phyloP scores from a whole-genome alignment of 2,888 invertebrate genomes.

The Tachina grossa region DNA sequence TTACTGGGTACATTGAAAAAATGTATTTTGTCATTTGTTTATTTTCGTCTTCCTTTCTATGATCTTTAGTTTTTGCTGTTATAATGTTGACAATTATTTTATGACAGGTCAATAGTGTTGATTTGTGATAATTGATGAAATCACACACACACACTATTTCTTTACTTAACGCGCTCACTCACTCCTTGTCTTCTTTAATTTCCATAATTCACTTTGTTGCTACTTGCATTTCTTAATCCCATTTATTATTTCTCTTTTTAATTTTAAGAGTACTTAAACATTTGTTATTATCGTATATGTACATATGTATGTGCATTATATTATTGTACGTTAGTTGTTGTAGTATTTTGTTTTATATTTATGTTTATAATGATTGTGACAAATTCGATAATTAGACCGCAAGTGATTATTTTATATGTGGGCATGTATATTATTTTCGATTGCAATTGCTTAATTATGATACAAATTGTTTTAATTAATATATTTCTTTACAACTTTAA shows the following conservation, averaged over 20 bases:
- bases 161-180: neutral
- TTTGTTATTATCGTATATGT: neutral
- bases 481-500: slow-evolving; percentile 47
- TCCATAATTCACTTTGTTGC: slow-evolving; percentile 34
- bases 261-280: slow-evolving; percentile 14
- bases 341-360: neutral
- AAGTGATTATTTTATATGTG: slow-evolving; percentile 24
- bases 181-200: neutral
- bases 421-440: neutral
- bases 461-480: slow-evolving; percentile 37
- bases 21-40: slow-evolving; percentile 17
- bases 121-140: slow-evolving; percentile 13
- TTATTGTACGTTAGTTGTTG: slow-evolving; percentile 7
- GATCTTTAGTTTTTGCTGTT: slow-evolving; percentile 38
- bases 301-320: neutral
- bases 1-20: too few species aligned
- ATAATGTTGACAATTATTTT: slow-evolving; percentile 44
- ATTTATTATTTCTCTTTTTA: slow-evolving; percentile 1
- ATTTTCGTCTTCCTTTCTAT: slow-evolving; percentile 27
- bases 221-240: slow-evolving; percentile 9
- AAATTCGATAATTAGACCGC: slow-evolving; percentile 43
- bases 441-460: slow-evolving; percentile 53
- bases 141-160: neutral
- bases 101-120: slow-evolving; percentile 53
- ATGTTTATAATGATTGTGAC: slow-evolving; percentile 43